Evolutionary conservation across 2,888 invertebrate species (phyloP).

Genomic region (Pristionchus fissidentatus): DNA sequence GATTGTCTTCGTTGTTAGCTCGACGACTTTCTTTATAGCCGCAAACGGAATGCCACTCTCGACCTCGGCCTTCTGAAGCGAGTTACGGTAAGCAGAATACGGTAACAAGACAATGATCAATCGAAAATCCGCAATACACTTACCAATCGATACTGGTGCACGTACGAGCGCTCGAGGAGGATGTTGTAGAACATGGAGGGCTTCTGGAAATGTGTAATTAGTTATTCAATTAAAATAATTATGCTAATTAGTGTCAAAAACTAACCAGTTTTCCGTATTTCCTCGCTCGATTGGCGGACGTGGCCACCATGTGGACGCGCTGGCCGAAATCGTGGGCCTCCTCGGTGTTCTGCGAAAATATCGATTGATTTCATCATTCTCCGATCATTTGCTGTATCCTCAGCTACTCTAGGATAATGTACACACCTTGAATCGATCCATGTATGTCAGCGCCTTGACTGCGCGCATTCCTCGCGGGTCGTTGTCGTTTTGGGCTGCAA

Average conservation of each 20-base stretch:
- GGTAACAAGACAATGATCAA: background rate
- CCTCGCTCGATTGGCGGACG: background rate
- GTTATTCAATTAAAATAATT: too few relatives aligned
- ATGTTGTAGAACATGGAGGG: constrained; percentile 28
- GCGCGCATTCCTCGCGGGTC: too few relatives aligned
- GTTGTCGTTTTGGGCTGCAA: background rate
- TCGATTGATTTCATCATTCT: background rate
- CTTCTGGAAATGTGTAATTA: constrained; percentile 11
- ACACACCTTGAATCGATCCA: constrained; percentile 22
- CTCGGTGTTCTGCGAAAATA: background rate
- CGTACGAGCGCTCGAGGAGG: constrained; percentile 2
- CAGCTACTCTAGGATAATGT: background rate
- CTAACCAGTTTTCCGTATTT: constrained; percentile 3
- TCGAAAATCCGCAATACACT: background rate
- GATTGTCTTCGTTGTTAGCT: background rate
- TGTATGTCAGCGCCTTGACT: background rate
- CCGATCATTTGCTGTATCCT: background rate
- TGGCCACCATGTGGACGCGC: constrained; percentile 8
- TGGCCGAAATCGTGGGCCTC: background rate
- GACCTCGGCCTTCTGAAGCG: background rate
- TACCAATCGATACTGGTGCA: constrained; percentile 13
- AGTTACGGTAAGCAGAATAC: background rate
- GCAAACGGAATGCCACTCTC: background rate
- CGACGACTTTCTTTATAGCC: background rate
- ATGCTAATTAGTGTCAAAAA: too few relatives aligned